Conservation (phyloP, 2,113 vertebrate genomes). For the Salvelinus alpinus region DNA sequence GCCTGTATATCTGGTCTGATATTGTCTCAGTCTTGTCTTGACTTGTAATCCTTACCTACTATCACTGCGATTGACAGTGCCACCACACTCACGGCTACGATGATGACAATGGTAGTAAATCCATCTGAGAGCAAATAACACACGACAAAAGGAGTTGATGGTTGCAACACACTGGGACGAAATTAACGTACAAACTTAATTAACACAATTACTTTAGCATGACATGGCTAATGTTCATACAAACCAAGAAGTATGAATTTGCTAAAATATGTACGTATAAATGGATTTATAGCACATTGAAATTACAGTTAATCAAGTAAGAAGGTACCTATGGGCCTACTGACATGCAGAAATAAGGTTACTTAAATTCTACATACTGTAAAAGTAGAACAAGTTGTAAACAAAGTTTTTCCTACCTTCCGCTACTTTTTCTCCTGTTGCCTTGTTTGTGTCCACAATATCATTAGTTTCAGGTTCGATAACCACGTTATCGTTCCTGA, state of each 20-base stretch:
- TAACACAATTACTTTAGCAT: too few relatives aligned
- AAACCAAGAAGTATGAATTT: too few relatives aligned
- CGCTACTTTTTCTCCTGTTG: neutral
- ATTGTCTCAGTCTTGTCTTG: neutral
- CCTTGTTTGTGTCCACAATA: neutral
- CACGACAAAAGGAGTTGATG: neutral
- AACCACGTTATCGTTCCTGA: neutral
- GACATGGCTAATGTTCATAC: neutral
- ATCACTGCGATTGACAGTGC: conserved; percentile 52
- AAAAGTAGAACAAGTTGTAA: too few relatives aligned
- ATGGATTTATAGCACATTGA: too few relatives aligned
- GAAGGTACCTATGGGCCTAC: too few relatives aligned
- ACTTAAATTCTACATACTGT: too few relatives aligned
- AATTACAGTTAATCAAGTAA: too few relatives aligned
- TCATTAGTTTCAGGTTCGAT: neutral
- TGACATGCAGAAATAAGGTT: too few relatives aligned
- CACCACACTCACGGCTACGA: conserved; percentile 50
- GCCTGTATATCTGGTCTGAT: too few relatives aligned
- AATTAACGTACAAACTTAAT: too few relatives aligned
- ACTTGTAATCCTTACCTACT: conserved; percentile 55
- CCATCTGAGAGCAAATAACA: conserved; percentile 44
- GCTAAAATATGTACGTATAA: too few relatives aligned
- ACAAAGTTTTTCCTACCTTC: conserved; percentile 6
- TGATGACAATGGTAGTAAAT: conserved; percentile 51
- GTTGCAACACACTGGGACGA: too few relatives aligned